Base-by-base conservation (phyloP, 2,113 vertebrate genomes). In the Pogona vitticeps region DNA sequence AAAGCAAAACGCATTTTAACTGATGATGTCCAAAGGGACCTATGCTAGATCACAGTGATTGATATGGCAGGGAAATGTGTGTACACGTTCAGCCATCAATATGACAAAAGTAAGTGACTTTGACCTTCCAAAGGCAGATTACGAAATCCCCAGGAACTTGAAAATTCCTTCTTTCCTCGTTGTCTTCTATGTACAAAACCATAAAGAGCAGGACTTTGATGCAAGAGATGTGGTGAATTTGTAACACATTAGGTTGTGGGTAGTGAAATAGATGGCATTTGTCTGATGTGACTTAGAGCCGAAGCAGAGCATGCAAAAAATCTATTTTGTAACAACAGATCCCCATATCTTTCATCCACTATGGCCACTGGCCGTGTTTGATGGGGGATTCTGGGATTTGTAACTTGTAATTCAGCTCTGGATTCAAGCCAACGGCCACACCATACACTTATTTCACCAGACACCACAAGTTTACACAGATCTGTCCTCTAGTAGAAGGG, bases 1-100 rank as follows among this genome's bases (percentile, higher is more conserved):
- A 28, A 70, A 40, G 76, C 33, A 78, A 86, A 85, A 20, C 59
- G 0, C 81, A 87, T 87, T 91, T 91, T 38, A 2, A 80, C 20
- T 31, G 63, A 80, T 12, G 6, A 81, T 63, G 5, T 12, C 17
- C 42, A 56, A 73, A 83, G 68, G 5, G 33, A 31, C 67, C 33
- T n/a, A 33, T 83, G 33, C n/a, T 59, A 75, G 58, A 42, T 28
- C 56, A 65, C 31, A n/a, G 38, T 65, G 58, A 65, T 65, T 84
- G 38, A 84, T 31, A 46, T 76, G 72, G 20, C 59, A 76, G 71
- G 71, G 71, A 75, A 70, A 14, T 56, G 68, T 71, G 80, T 36
- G 2, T 23, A 58, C 17, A 58, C 61, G 21, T 63, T 63, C 28
- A 23, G n/a, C 58, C 73, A 76, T 46, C 71, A 46, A 63, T 76